Base-by-base conservation (phyloP, 2,797 vertebrate genomes). In the Antennarius maculatus region DNA sequence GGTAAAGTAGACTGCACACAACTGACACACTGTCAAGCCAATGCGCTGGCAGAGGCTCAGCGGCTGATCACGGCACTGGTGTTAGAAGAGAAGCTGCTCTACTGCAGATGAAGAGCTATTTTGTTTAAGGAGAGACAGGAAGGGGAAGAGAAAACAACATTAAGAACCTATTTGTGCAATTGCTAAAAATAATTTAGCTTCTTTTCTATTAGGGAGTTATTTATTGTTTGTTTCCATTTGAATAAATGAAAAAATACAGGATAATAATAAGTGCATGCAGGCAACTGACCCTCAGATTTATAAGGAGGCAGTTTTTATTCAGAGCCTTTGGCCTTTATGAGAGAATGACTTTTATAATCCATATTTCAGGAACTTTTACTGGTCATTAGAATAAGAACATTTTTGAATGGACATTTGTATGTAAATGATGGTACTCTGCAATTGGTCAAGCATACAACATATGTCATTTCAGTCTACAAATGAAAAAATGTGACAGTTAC, bases 21-120 rank as follows among this genome's bases (percentile, higher is more conserved):
- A 76, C 69, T 79, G 84, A 88, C 79, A 83, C 12, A 27, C 72
- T 85, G 89, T 85, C 87, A 81, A 69, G 69, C 10, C 82, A 63
- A 70, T 46, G 43, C 50, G 53, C 73, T 53, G 69, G 61, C 66
- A 42, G 61, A 76, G 60, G 55, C 66, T 83, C 56, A 76, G 58
- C 74, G 71, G 69, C 69, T 75, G 76, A 80, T 82, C 67, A 64
- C 70, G 61, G 74, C 69, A 46, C 66, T 51, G 56, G 31, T 66
- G 48, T 48, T 68, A 50, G 29, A 66, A 69, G 62, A 73, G 61
- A 70, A 55, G 54, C 49, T 67, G 10, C 53, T 69, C 51, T 64
- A 10, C 49, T 62, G 39, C 49, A 66, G 39, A 84, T 73, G 34
- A 84, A 72, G 51, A 60, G 54, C 16, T 66, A 69, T 72, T 79